Conservation (phyloP, 2,888 invertebrate genomes). For the Dichetophora obliterata region DNA sequence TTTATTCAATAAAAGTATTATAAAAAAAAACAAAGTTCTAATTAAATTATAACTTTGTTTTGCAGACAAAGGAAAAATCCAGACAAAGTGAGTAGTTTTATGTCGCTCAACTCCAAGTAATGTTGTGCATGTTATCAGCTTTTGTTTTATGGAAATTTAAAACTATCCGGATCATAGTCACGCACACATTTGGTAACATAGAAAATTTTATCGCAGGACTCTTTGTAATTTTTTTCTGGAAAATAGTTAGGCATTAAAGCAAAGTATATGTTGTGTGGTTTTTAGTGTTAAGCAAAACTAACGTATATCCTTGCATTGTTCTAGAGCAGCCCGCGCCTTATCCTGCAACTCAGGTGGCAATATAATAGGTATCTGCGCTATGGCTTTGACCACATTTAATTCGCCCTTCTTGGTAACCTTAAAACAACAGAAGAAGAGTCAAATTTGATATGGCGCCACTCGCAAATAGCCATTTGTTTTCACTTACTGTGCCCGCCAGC, state of each 20-base stretch:
- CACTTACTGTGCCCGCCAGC: constrained; percentile 62
- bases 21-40: background rate
- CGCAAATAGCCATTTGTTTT: background rate
- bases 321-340: constrained; percentile 54
- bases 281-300: constrained; percentile 46
- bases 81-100: constrained; percentile 60
- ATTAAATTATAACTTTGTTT: constrained; percentile 30
- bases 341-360: constrained; percentile 62
- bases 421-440: constrained; percentile 24
- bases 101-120: background rate
- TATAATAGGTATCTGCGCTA: constrained; percentile 64
- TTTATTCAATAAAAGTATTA: background rate
- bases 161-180: constrained; percentile 57
- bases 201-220: constrained; percentile 62
- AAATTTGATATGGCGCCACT: background rate
- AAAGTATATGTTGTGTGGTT: background rate
- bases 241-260: constrained; percentile 2
- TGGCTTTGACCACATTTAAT: constrained; percentile 60
- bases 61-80: constrained; percentile 61
- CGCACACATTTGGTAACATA: constrained; percentile 62
- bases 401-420: constrained; percentile 65
- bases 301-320: constrained; percentile 62
- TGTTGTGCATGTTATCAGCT: constrained; percentile 9
- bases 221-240: constrained; percentile 63
- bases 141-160: constrained; percentile 59